A percentile compares a stretch with the other conserved stretches of the same genome.
These are phyloP conservation scores for Morinoia aosen DNA, from an alignment of 2,888 invertebrate species.

Conservation along the genomic window DNA sequence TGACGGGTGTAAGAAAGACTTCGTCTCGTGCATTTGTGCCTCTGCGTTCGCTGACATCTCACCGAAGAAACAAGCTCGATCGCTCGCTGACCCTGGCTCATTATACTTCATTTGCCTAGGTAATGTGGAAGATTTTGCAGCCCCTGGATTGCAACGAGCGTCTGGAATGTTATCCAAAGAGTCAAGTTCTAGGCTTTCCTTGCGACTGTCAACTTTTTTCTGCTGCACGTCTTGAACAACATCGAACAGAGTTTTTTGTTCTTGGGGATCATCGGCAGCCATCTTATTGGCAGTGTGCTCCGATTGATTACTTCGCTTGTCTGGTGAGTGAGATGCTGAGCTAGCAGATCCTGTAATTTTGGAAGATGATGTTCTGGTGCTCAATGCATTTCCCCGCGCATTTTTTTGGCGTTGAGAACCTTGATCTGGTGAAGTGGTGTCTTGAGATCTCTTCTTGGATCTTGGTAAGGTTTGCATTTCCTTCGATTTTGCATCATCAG, in stretches of 20 bases:
- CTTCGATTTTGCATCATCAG: background rate
- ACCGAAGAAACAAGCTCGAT: background rate
- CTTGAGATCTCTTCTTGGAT: background rate
- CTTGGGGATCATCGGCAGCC: background rate
- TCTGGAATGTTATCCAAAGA: background rate
- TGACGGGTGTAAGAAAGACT: background rate
- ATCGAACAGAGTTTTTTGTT: background rate
- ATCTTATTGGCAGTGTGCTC: background rate
- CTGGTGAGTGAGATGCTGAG: background rate
- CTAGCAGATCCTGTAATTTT: background rate
- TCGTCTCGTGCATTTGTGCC: background rate
- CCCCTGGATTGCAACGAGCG: background rate
- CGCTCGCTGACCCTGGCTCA: background rate
- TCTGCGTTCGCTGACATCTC: background rate
- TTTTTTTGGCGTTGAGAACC: background rate
- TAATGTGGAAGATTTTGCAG: background rate
- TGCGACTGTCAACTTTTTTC: background rate
- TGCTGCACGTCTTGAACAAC: constrained; percentile 13
- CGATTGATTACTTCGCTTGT: background rate
- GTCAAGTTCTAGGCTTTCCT: background rate
- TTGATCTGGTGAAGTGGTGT: background rate
- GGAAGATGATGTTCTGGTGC: background rate
- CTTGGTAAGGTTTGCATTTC: background rate
- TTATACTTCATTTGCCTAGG: constrained; percentile 21
- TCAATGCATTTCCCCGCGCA: background rate